Evolutionary conservation across 2,797 vertebrate genomes (phyloP).

Genomic region (Loris lydekkerianus): DNA sequence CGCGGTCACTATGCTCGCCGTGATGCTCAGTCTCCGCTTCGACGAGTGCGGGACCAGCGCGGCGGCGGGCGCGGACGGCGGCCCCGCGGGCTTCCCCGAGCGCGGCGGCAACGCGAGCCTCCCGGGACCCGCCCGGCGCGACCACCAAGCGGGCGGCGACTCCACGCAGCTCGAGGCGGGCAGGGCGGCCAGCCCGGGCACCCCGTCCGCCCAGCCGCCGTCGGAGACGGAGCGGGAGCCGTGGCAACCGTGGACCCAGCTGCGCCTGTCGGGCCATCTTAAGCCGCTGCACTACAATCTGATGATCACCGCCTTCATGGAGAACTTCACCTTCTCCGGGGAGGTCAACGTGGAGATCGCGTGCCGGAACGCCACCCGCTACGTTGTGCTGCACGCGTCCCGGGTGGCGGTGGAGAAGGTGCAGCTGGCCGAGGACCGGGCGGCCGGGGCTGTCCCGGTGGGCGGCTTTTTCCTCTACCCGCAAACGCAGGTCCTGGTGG

Average conservation of each 20-base stretch:
- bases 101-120: conserved; percentile 84
- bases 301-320: conserved; percentile 94
- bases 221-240: conserved; percentile 80
- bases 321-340: conserved; percentile 98
- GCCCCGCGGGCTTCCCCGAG: conserved; percentile 60
- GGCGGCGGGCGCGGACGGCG: conserved; percentile 79
- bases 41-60: conserved; percentile 91
- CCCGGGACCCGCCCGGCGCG: conserved; percentile 83
- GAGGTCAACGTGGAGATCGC: conserved; percentile 96
- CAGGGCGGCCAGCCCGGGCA: conserved; percentile 45
- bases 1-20: conserved; percentile 93
- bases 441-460: conserved; percentile 92
- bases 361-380: conserved; percentile 94
- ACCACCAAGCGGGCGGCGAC: conserved; percentile 72
- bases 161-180: conserved; percentile 17
- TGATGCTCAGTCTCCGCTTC: conserved; percentile 94
- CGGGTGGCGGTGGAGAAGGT: conserved; percentile 92
- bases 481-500: conserved; percentile 94
- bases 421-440: conserved; percentile 91
- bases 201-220: conserved; percentile 68
- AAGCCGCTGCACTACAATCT: conserved; percentile 97
- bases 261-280: conserved; percentile 92
- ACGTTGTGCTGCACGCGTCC: conserved; percentile 96
- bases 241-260: conserved; percentile 92
- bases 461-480: conserved; percentile 93